These are phyloP conservation scores for Sarcophaga rosellei DNA, from an alignment of 2,888 invertebrate genomes.

Conservation along the genomic window DNA sequence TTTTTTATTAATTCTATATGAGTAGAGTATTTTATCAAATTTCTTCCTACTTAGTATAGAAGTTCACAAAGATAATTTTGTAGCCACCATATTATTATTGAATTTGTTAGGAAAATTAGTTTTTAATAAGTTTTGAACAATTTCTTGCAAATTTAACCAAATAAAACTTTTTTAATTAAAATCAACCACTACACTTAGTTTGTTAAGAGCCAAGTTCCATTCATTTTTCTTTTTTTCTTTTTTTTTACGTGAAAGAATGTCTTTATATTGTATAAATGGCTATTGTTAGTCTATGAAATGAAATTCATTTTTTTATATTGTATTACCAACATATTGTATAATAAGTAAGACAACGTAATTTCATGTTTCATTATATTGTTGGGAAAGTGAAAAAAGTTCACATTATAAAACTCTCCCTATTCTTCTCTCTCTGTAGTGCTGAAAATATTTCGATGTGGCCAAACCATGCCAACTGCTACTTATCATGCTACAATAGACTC, in stretches of 20 bases:
- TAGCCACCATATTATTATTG: neutral
- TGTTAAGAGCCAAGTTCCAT: neutral
- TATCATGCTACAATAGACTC: neutral
- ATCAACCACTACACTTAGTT: constrained; percentile 21
- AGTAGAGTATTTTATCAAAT: neutral
- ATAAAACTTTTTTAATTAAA: constrained; percentile 54
- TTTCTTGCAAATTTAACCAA: constrained; percentile 45
- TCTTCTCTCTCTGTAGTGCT: neutral
- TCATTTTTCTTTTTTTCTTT: neutral
- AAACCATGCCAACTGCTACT: neutral
- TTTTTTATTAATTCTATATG: neutral
- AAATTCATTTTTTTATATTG: neutral
- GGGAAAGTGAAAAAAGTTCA: neutral
- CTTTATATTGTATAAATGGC: neutral
- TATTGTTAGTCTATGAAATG: neutral
- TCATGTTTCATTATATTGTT: neutral
- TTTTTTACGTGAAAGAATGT: neutral
- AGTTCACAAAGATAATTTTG: neutral
- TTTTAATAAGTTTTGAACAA: constrained; percentile 35
- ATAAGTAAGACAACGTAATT: neutral
- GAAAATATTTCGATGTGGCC: constrained; percentile 35
- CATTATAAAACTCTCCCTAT: constrained; percentile 31
- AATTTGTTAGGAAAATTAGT: constrained; percentile 49
- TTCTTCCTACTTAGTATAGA: neutral
- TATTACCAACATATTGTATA: neutral